phyloP scores from a whole-genome alignment of 2,888 invertebrate genomes.

The Allygus modestus region DNA sequence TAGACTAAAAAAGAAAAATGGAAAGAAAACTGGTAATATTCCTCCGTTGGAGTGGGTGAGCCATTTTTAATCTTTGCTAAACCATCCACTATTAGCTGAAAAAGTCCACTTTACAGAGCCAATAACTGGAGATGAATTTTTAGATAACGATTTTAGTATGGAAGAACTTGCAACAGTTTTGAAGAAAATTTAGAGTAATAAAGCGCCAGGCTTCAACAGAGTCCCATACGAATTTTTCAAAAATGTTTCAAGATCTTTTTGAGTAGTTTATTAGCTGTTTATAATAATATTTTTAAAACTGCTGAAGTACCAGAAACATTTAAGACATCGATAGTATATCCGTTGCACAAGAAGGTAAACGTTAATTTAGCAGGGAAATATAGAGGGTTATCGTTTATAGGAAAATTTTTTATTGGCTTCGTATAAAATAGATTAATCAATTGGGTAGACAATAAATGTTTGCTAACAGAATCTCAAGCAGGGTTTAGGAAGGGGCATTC shows the following conservation, averaged over 20 bases:
- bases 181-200: slow-evolving; percentile 19
- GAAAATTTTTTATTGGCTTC: slow-evolving; percentile 59
- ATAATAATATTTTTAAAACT: slow-evolving; percentile 50
- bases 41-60: slow-evolving; percentile 3
- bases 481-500: slow-evolving; percentile 64
- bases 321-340: slow-evolving; percentile 54
- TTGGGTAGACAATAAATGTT: slow-evolving; percentile 58
- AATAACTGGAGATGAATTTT: neutral
- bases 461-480: slow-evolving; percentile 66
- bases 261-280: neutral
- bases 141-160: neutral
- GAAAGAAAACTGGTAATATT: neutral
- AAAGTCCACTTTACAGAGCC: slow-evolving; percentile 39
- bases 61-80: slow-evolving; percentile 23
- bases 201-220: slow-evolving; percentile 49
- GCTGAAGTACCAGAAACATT: slow-evolving; percentile 53
- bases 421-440: slow-evolving; percentile 52
- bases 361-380: slow-evolving; percentile 49
- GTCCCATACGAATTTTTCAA: slow-evolving; percentile 54
- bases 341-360: slow-evolving; percentile 61
- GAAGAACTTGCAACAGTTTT: neutral
- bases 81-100: slow-evolving; percentile 1
- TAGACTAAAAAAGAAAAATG: neutral
- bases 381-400: slow-evolving; percentile 61
- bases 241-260: neutral